Evolutionary conservation across 2,888 invertebrate genomes (phyloP).

Genomic region (Hesperia comma): DNA sequence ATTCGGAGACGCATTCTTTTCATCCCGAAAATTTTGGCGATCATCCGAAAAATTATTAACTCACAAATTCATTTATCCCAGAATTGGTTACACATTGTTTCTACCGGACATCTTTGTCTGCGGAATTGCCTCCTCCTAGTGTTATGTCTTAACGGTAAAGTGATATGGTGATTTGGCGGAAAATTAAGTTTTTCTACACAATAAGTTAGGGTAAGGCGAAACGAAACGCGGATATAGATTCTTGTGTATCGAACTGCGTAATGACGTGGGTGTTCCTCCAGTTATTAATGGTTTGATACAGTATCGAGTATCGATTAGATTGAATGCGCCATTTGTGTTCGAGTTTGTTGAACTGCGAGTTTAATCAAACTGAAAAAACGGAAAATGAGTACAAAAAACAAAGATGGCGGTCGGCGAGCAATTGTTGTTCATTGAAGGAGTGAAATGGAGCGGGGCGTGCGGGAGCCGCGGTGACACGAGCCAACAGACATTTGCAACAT

Average conservation of each 20-base stretch:
- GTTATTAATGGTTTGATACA: conserved; percentile 42
- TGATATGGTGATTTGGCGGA: conserved; percentile 64
- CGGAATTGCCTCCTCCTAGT: conserved; percentile 63
- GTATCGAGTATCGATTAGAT: conserved; percentile 47
- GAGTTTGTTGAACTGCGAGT: conserved; percentile 63
- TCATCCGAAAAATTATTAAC: conserved; percentile 65
- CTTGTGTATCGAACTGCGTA: conserved; percentile 45
- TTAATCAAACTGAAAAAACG: conserved; percentile 62
- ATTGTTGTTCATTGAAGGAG: conserved; percentile 66
- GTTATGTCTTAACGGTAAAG: conserved; percentile 55
- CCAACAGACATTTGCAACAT: conserved; percentile 58
- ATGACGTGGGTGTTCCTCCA: conserved; percentile 43
- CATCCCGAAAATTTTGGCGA: conserved; percentile 64
- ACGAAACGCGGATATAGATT: conserved; percentile 62
- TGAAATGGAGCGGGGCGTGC: conserved; percentile 67
- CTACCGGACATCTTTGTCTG: conserved; percentile 78
- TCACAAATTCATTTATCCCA: conserved; percentile 67
- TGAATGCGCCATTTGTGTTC: conserved; percentile 50
- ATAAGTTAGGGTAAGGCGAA: conserved; percentile 57
- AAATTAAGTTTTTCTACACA: conserved; percentile 68
- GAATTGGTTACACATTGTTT: conserved; percentile 79
- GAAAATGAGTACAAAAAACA: conserved; percentile 64
- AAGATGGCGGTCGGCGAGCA: conserved; percentile 60
- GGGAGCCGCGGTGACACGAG: conserved; percentile 69
- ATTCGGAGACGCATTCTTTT: conserved; percentile 68